These are phyloP conservation scores for Festucalex cinctus DNA, from an alignment of 2,113 vertebrate genomes.

Conservation along the genomic window DNA sequence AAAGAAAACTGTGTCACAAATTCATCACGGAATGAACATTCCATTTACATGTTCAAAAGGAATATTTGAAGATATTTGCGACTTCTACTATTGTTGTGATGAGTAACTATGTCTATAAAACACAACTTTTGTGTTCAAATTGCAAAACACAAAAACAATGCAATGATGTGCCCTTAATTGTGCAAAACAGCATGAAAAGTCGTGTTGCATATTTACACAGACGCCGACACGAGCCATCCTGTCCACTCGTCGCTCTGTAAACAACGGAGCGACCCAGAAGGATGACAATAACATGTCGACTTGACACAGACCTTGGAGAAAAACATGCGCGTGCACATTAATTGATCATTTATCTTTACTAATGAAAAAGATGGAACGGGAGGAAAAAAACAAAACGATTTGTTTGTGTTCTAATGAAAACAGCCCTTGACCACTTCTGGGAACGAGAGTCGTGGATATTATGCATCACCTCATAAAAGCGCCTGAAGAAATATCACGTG, in stretches of 20 bases:
- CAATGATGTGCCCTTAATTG: background rate
- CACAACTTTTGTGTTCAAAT: too few species aligned
- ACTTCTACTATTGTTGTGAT: too few species aligned
- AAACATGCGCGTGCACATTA: slow-evolving; percentile 46
- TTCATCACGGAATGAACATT: too few species aligned
- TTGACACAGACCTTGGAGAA: slow-evolving; percentile 39
- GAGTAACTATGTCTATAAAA: too few species aligned
- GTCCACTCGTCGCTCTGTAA: slow-evolving; percentile 28
- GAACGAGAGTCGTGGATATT: slow-evolving; percentile 9
- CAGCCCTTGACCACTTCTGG: slow-evolving; percentile 26
- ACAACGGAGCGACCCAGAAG: slow-evolving; percentile 26
- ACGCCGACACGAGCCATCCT: slow-evolving; percentile 7
- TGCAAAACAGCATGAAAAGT: slow-evolving; percentile 2
- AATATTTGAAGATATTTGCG: too few species aligned
- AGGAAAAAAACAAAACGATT: background rate
- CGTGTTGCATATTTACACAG: slow-evolving; percentile 26
- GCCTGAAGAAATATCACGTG: background rate
- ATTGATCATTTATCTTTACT: slow-evolving; percentile 49
- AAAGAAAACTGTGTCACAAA: too few species aligned
- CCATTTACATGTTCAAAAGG: too few species aligned
- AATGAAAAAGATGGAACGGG: slow-evolving; percentile 13
- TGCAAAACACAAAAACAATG: too few species aligned
- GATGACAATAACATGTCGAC: slow-evolving; percentile 49
- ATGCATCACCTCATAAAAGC: background rate
- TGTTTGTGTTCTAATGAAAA: slow-evolving; percentile 31